These are phyloP conservation scores for Brenthis daphne DNA, from an alignment of 2,888 invertebrate species.

Conservation along the genomic window DNA sequence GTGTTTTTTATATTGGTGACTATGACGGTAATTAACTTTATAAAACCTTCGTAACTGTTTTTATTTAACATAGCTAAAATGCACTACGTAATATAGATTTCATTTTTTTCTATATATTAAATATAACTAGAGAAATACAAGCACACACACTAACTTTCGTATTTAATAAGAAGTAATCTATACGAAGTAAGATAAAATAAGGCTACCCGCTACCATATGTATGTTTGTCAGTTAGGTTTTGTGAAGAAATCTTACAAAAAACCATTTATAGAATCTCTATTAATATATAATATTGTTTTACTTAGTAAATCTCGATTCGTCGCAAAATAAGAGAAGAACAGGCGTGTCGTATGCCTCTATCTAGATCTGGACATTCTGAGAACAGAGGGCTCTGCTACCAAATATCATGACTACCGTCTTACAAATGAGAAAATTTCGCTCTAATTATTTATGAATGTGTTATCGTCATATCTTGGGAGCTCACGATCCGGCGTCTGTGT, in stretches of 20 bases:
- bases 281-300: constrained; percentile 30
- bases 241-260: too few relatives aligned
- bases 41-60: not conserved
- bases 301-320: constrained; percentile 45
- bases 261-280: not conserved
- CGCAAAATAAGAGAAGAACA: constrained; percentile 67
- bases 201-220: too few relatives aligned
- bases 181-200: too few relatives aligned
- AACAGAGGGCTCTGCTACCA: constrained; percentile 75
- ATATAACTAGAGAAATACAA: too few relatives aligned
- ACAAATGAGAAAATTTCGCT: constrained; percentile 83
- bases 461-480: constrained; percentile 80
- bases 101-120: too few relatives aligned
- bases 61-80: too few relatives aligned
- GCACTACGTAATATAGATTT: too few relatives aligned
- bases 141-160: too few relatives aligned
- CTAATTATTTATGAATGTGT: constrained; percentile 83
- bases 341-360: constrained; percentile 75
- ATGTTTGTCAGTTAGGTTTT: too few relatives aligned
- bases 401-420: constrained; percentile 82
- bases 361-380: constrained; percentile 74
- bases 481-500: constrained; percentile 79
- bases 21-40: not conserved
- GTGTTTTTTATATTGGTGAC: constrained; percentile 6
- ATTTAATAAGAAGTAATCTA: too few relatives aligned